A percentile compares a stretch with the other conserved stretches of the same genome.
phyloP scores from a whole-genome alignment of 35 echinoderm and acorn worm genomes.

The Ophioderma brevispina region DNA sequence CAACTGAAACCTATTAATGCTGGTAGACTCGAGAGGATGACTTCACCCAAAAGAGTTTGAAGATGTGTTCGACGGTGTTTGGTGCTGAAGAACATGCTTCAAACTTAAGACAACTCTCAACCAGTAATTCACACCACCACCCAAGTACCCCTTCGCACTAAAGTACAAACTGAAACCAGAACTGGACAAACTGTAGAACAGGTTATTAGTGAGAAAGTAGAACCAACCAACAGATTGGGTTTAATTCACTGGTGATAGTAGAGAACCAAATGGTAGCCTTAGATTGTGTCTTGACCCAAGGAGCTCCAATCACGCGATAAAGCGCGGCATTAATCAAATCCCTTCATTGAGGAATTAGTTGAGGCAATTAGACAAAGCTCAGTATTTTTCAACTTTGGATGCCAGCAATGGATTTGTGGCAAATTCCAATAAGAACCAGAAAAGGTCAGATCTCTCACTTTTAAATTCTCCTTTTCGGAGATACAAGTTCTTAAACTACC shows the following conservation, averaged over 20 bases:
- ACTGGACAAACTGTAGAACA: background rate
- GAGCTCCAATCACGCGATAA: slow-evolving; percentile 72
- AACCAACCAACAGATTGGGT: slow-evolving; percentile 62
- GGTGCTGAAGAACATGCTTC: background rate
- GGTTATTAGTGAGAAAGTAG: background rate
- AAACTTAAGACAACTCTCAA: background rate
- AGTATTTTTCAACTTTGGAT: slow-evolving; percentile 51
- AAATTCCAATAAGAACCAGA: slow-evolving; percentile 29
- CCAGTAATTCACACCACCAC: slow-evolving; percentile 37
- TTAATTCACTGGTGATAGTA: slow-evolving; percentile 43
- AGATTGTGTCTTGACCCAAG: slow-evolving; percentile 69
- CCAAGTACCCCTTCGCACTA: slow-evolving; percentile 1
- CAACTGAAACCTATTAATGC: background rate
- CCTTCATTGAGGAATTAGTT: background rate
- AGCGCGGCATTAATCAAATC: slow-evolving; percentile 55
- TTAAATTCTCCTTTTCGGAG: slow-evolving; percentile 77
- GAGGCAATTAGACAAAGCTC: slow-evolving; percentile 15
- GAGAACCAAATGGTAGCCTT: slow-evolving; percentile 65
- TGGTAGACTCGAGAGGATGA: background rate
- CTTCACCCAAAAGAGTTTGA: background rate
- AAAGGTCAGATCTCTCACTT: slow-evolving; percentile 19
- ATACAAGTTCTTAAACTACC: slow-evolving; percentile 57
- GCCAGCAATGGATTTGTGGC: slow-evolving; percentile 63
- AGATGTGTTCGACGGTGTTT: slow-evolving; percentile 12
- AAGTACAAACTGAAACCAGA: slow-evolving; percentile 24